Base-by-base conservation (phyloP, 2,888 invertebrate species). In the Tuta absoluta region DNA sequence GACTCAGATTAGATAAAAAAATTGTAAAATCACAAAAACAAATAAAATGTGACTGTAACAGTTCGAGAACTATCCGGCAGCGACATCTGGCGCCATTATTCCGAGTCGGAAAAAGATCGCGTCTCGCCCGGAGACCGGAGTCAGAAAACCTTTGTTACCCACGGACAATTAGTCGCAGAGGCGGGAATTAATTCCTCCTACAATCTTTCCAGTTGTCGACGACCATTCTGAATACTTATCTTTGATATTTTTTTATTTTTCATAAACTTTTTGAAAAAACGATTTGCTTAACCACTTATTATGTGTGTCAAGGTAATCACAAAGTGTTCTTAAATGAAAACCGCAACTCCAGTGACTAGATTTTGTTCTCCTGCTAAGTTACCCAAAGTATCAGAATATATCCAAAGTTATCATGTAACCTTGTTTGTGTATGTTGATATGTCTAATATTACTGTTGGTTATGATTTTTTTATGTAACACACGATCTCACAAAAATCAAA, bases 121-220 rank as follows among this genome's bases (percentile, higher is more conserved):
- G n/a, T 77, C 70, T 67, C 72, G 69, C 77, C 33, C 33, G 33
- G 33, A 33, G 33, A 75, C 68, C 75, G 76, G 77, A 77, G 75
- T 78, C 75, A 76, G 76, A 83, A 81, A 82, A 78, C 75, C 84
- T 82, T 86, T 82, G 81, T 85, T 78, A 81, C 81, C 84, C 78
- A 82, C 81, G 74, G 82, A 79, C 84, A 84, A 86, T 88, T 86
- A 84, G 81, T 77, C 80, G 79, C 82, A 82, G 78, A 73, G 72
- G 76, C 79, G 75, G 71, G 77, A 82, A 84, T 82, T 84, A 80
- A 85, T 83, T 82, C 75, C 74, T 78, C 72, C 71, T 69, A 70
- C 66, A 64, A 69, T 69, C 53, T 38, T 23, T 56, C 33, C 62
- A 61, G 28, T 49, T 53, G 48, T 38, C 33, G 23, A 37, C 59